These are phyloP conservation scores for Folsomia candida DNA, from an alignment of 2,888 invertebrate species.

Conservation along the genomic window DNA sequence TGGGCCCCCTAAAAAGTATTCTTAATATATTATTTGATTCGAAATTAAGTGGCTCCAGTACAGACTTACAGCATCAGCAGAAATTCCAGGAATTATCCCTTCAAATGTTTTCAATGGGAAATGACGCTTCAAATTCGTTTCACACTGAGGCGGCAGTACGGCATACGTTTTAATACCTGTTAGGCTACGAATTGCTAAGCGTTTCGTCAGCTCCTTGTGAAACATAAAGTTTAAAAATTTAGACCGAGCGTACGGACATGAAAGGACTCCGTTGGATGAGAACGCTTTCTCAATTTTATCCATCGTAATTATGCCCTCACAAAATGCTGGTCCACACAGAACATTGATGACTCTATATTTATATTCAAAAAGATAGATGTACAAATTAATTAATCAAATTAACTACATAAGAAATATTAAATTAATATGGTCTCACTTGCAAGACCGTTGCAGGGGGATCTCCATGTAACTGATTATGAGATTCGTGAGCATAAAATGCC, in stretches of 20 bases:
- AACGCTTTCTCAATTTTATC: not conserved
- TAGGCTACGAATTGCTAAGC: not conserved
- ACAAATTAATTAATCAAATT: not conserved
- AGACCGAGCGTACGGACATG: not conserved
- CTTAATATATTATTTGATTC: not conserved
- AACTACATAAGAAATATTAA: not conserved
- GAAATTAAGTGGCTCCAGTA: not conserved
- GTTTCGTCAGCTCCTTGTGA: constrained; percentile 5
- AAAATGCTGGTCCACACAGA: not conserved
- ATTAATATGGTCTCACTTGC: not conserved
- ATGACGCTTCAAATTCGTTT: constrained; percentile 6
- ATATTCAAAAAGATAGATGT: not conserved
- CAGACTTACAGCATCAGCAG: not conserved
- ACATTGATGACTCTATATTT: constrained; percentile 10
- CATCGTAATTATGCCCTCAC: not conserved
- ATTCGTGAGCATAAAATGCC: constrained; percentile 12
- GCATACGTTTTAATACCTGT: not conserved
- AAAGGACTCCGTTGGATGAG: not conserved
- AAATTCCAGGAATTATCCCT: not conserved
- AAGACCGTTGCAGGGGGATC: not conserved
- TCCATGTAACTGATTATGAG: not conserved
- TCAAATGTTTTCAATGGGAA: not conserved
- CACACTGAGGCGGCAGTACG: not conserved
- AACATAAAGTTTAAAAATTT: not conserved
- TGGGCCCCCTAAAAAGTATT: not conserved